phyloP scores from a whole-genome alignment of 2,888 invertebrate species.

The Dicycla oo region DNA sequence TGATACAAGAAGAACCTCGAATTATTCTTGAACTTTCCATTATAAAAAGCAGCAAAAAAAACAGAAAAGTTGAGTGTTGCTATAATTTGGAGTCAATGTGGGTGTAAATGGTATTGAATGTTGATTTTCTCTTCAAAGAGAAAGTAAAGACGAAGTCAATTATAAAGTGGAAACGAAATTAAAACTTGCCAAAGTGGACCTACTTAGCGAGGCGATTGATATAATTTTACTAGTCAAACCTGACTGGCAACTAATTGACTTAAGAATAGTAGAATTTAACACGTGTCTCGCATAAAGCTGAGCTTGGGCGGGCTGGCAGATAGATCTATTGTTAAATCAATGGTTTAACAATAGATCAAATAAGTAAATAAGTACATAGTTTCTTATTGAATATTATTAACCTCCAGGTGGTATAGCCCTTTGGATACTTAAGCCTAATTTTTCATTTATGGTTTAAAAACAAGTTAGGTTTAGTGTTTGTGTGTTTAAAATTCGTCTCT shows the following conservation, averaged over 20 bases:
- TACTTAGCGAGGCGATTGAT: conserved; percentile 34
- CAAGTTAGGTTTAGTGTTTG: neutral
- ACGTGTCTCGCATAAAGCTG: neutral
- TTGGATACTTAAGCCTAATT: neutral
- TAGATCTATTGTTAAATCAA: neutral
- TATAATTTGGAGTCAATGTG: neutral
- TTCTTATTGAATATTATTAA: neutral
- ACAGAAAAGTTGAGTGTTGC: neutral
- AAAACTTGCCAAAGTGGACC: conserved; percentile 45
- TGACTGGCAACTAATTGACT: conserved; percentile 39
- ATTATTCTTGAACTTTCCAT: neutral
- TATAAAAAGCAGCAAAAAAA: neutral
- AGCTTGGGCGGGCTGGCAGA: neutral
- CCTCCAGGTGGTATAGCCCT: neutral
- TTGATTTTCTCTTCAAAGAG: conserved; percentile 25
- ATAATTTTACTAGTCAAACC: conserved; percentile 49
- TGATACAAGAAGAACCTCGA: neutral
- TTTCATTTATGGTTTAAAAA: neutral
- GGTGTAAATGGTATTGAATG: conserved; percentile 19
- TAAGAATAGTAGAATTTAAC: conserved; percentile 1
- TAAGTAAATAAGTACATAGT: too few relatives aligned
- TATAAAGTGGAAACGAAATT: conserved; percentile 59
- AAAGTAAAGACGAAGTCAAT: conserved; percentile 57
- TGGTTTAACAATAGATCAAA: too few relatives aligned
- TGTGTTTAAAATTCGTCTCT: neutral